A percentile compares a stretch with the other conserved stretches of the same genome.
phyloP scores from a whole-genome alignment of 1,140 invertebrate species.

The Dryas iulia region DNA sequence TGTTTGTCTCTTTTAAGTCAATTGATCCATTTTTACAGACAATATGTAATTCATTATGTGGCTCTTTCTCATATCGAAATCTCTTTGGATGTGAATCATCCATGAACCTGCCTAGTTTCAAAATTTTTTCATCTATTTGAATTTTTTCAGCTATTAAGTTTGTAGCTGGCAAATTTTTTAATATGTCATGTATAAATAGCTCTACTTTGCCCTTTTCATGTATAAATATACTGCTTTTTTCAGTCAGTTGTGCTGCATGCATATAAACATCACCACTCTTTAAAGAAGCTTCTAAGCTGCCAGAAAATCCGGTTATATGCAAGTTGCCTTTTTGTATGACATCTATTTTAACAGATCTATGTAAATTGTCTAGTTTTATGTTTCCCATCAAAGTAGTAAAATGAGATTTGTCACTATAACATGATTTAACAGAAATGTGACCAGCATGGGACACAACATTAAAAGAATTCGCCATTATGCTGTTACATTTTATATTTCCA shows the following conservation, averaged over 20 bases:
- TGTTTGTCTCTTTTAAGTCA: conserved; percentile 69
- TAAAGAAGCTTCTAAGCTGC: conserved; percentile 69
- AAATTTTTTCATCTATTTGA: conserved; percentile 69
- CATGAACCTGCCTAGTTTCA: conserved; percentile 71
- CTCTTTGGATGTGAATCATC: conserved; percentile 72
- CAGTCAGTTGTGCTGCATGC: conserved; percentile 70
- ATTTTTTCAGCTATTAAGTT: conserved; percentile 77
- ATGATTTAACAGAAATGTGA: conserved; percentile 70
- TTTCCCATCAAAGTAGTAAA: conserved; percentile 75
- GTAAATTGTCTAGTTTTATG: conserved; percentile 64
- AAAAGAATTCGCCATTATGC: conserved; percentile 70
- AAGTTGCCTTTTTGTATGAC: conserved; percentile 73
- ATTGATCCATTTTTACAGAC: conserved; percentile 78
- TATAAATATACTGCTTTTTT: conserved; percentile 78
- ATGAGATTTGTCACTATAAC: conserved; percentile 76
- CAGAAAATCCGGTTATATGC: conserved; percentile 71
- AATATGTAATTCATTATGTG: conserved; percentile 69
- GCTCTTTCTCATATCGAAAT: conserved; percentile 72
- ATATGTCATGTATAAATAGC: conserved; percentile 63
- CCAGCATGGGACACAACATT: conserved; percentile 68
- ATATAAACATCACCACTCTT: conserved; percentile 76
- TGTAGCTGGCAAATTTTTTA: conserved; percentile 71
- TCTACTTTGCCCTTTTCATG: conserved; percentile 78
- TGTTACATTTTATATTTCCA: conserved; percentile 66
- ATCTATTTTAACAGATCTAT: conserved; percentile 72